A percentile compares a stretch with the other conserved stretches of the same genome.
phyloP scores from a whole-genome alignment of 2,797 vertebrate genomes.

The Odontamblyopus lacepedii region DNA sequence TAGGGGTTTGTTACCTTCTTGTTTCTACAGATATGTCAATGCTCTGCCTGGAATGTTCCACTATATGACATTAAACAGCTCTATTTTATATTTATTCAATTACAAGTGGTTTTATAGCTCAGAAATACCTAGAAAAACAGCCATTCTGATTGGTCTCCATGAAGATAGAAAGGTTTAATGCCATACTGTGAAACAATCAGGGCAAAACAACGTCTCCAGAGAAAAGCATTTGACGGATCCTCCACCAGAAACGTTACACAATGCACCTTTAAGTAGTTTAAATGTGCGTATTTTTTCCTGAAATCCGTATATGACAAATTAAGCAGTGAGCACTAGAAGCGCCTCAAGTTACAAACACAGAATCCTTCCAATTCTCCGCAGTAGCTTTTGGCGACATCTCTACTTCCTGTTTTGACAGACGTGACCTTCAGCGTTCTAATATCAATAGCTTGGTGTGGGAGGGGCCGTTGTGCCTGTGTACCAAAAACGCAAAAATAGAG shows the following conservation, averaged over 20 bases:
- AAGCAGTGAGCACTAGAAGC: neutral
- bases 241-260: neutral
- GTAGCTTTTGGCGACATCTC: neutral
- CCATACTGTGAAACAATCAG: too few relatives aligned
- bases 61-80: too few relatives aligned
- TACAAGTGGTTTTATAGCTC: too few relatives aligned
- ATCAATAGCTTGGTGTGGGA: neutral
- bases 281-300: neutral
- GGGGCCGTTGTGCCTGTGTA: neutral
- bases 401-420: constrained; percentile 2
- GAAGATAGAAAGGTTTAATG: too few relatives aligned
- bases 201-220: too few relatives aligned
- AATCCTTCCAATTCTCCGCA: neutral
- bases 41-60: too few relatives aligned
- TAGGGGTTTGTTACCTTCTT: too few relatives aligned
- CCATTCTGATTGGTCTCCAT: too few relatives aligned
- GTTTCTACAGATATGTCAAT: too few relatives aligned
- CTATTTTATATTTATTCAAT: too few relatives aligned
- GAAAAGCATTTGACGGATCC: too few relatives aligned
- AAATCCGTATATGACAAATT: neutral
- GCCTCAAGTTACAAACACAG: constrained; percentile 1
- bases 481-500: neutral
- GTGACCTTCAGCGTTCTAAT: neutral
- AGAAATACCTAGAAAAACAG: too few relatives aligned
- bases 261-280: neutral